A percentile compares a stretch with the other conserved stretches of the same genome.
phyloP scores from a whole-genome alignment of 2,113 vertebrate species.

The Nesogale talazaci region DNA sequence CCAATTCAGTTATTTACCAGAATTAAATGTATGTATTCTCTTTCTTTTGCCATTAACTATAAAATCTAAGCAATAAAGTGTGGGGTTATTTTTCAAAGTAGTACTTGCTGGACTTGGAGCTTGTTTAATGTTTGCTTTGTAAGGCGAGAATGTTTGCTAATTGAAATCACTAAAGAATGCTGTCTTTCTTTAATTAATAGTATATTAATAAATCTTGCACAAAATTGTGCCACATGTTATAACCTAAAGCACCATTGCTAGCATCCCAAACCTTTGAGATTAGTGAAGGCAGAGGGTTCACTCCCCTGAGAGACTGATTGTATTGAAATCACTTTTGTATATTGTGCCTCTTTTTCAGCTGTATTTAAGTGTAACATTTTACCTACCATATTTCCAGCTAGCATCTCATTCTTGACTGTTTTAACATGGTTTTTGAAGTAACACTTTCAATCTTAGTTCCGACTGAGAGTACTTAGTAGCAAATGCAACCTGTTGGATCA shows the following conservation, averaged over 20 bases:
- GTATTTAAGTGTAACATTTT: slow-evolving; percentile 47
- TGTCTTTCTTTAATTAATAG: slow-evolving; percentile 9
- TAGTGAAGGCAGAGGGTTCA: slow-evolving; percentile 5
- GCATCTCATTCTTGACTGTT: slow-evolving; percentile 32
- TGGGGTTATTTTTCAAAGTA: slow-evolving; percentile 26
- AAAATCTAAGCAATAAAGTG: slow-evolving; percentile 28
- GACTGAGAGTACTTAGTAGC: slow-evolving; percentile 63
- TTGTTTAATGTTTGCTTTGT: slow-evolving; percentile 57
- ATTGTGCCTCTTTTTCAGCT: background rate
- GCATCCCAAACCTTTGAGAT: slow-evolving; percentile 46
- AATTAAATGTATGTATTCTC: slow-evolving; percentile 38
- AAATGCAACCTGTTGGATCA: slow-evolving; percentile 64
- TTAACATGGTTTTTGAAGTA: slow-evolving; percentile 62
- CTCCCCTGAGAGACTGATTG: background rate
- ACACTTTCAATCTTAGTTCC: slow-evolving; percentile 71
- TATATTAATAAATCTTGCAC: slow-evolving; percentile 41
- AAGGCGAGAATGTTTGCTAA: slow-evolving; percentile 29
- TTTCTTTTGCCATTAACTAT: slow-evolving; percentile 34
- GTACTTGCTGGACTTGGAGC: slow-evolving; percentile 19
- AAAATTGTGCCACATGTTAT: slow-evolving; percentile 21
- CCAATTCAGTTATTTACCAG: slow-evolving; percentile 66
- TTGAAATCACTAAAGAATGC: slow-evolving; percentile 57
- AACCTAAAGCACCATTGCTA: background rate
- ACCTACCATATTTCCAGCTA: slow-evolving; percentile 43
- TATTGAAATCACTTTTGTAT: slow-evolving; percentile 51